phyloP scores from a whole-genome alignment of 2,888 invertebrate species.

The Azorinus chamasolen region DNA sequence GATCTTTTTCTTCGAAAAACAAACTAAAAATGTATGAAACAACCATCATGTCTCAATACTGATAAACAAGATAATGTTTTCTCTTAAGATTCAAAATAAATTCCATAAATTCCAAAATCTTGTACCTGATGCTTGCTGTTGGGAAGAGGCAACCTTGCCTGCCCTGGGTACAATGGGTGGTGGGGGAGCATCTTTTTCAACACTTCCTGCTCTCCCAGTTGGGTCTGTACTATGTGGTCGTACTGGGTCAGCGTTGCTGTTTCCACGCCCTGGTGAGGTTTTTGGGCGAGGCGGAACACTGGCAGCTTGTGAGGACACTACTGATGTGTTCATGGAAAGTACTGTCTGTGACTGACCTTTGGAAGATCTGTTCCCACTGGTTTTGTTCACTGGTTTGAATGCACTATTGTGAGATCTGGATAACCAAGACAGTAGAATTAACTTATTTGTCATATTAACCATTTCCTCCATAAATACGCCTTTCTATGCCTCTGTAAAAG shows the following conservation, averaged over 20 bases:
- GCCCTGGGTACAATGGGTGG: slow-evolving; percentile 53
- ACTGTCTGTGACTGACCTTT: too few species aligned
- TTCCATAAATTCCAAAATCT: too few species aligned
- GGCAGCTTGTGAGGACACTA: not conserved
- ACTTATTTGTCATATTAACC: too few species aligned
- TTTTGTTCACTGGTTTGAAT: slow-evolving; percentile 67
- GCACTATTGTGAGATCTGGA: slow-evolving; percentile 65
- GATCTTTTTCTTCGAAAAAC: too few species aligned
- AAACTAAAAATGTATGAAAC: too few species aligned
- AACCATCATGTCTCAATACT: too few species aligned
- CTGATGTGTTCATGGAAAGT: not conserved
- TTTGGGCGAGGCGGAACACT: slow-evolving; percentile 6
- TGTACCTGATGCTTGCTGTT: too few species aligned
- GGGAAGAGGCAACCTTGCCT: not conserved
- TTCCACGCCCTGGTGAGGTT: slow-evolving; percentile 36
- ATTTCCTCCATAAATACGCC: too few species aligned
- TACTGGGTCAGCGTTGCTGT: not conserved
- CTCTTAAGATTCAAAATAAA: too few species aligned
- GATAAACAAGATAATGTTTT: too few species aligned
- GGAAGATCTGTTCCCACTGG: slow-evolving; percentile 56
- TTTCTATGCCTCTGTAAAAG: too few species aligned
- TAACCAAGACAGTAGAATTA: too few species aligned
- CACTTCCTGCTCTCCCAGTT: slow-evolving; percentile 20
- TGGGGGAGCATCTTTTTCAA: slow-evolving; percentile 26
- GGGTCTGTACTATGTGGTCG: not conserved